Conservation (phyloP, 2,797 vertebrate species). For the Hippocampus kuda region DNA sequence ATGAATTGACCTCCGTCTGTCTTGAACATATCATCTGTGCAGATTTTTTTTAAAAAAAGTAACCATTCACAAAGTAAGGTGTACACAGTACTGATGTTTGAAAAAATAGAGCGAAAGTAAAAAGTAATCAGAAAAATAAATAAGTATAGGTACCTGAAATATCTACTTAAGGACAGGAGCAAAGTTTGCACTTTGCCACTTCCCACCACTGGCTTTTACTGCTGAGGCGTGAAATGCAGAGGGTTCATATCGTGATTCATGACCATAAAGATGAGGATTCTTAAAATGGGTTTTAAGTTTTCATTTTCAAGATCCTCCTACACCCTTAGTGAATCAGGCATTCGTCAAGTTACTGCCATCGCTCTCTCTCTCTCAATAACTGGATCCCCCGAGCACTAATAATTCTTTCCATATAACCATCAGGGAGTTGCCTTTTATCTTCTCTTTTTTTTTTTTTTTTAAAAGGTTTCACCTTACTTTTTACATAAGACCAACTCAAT, state of each 20-base stretch:
- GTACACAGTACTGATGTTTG: background rate
- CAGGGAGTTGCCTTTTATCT: background rate
- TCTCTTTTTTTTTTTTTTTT: too few relatives aligned
- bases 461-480: background rate
- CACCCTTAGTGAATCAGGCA: background rate
- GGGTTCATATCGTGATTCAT: too few relatives aligned
- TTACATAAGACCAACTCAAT: background rate
- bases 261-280: background rate
- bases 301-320: background rate
- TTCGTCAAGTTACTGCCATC: background rate
- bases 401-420: background rate
- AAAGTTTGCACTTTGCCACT: too few relatives aligned
- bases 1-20: too few relatives aligned
- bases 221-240: too few relatives aligned
- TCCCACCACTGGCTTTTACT: too few relatives aligned
- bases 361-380: background rate
- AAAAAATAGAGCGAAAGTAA: background rate
- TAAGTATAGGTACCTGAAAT: constrained; percentile 1
- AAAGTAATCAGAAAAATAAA: background rate
- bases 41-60: too few relatives aligned
- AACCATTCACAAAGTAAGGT: too few relatives aligned
- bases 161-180: too few relatives aligned
- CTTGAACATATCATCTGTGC: too few relatives aligned
- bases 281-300: background rate
- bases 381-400: background rate